phyloP scores from a whole-genome alignment of 2,797 vertebrate species.

The Cuniculus paca region DNA sequence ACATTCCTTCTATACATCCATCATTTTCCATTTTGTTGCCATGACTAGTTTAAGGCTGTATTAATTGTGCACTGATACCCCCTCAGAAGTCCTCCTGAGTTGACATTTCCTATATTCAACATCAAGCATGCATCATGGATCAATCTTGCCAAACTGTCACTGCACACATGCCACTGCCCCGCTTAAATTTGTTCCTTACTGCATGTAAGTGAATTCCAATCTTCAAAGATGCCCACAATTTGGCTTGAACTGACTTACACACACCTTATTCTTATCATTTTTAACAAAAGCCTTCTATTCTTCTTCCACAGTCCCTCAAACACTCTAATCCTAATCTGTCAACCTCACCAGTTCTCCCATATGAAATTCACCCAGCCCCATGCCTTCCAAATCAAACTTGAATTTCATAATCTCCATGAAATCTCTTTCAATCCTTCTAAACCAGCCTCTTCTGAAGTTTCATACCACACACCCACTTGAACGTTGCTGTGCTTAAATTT shows the following conservation, averaged over 20 bases:
- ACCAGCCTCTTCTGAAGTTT: neutral
- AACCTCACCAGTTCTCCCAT: neutral
- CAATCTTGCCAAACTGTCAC: neutral
- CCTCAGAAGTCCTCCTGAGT: neutral
- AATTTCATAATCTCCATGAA: slow-evolving; percentile 20
- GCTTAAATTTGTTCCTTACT: neutral
- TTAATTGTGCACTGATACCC: neutral
- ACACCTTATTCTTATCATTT: neutral
- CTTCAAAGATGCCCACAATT: neutral
- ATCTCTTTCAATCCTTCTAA: slow-evolving; percentile 4
- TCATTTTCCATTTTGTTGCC: neutral
- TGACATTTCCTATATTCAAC: neutral
- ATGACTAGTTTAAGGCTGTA: neutral
- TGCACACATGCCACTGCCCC: neutral
- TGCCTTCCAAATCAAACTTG: neutral
- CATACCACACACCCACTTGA: neutral
- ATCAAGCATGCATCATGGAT: neutral
- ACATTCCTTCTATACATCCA: neutral
- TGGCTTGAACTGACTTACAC: neutral
- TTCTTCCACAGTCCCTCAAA: neutral
- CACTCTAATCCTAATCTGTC: neutral
- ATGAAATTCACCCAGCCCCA: neutral
- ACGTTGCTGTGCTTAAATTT: neutral
- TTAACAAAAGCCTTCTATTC: neutral
- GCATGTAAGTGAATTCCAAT: neutral